Evolutionary conservation across 2,113 vertebrate genomes (phyloP).

Genomic region (Siphamia tubifer): DNA sequence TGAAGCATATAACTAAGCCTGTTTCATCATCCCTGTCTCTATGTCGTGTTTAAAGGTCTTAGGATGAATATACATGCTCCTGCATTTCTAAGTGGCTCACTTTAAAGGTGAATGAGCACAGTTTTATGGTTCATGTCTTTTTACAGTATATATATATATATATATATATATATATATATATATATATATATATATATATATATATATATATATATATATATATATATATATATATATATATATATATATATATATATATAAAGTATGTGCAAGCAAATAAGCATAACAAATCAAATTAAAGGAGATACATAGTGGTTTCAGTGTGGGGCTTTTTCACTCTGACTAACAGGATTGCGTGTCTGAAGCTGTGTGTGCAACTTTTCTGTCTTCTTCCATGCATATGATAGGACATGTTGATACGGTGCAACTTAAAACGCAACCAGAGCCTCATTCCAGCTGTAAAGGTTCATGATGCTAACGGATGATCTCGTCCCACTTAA

Average conservation of each 20-base stretch:
- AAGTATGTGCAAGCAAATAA: not conserved
- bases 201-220: too few species aligned
- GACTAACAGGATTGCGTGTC: conserved; percentile 4
- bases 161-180: too few species aligned
- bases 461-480: too few species aligned
- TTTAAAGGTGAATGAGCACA: conserved; percentile 22
- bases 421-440: not conserved
- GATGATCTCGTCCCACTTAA: too few species aligned
- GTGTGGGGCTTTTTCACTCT: not conserved
- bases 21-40: not conserved
- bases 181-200: too few species aligned
- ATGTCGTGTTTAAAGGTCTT: conserved; percentile 39
- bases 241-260: too few species aligned
- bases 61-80: conserved; percentile 44
- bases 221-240: too few species aligned
- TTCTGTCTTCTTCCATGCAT: conserved; percentile 34
- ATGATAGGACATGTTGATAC: conserved; percentile 2
- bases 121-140: not conserved
- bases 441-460: too few species aligned
- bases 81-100: conserved; percentile 6
- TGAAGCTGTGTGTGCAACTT: conserved; percentile 6
- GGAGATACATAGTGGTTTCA: not conserved
- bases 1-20: not conserved
- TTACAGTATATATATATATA: not conserved
- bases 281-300: conserved; percentile 1